Evolutionary conservation across 2,888 invertebrate genomes (phyloP), one percentile per base, ranked within the genome.

Genomic region (Caenorhabditis sp.): DNA sequence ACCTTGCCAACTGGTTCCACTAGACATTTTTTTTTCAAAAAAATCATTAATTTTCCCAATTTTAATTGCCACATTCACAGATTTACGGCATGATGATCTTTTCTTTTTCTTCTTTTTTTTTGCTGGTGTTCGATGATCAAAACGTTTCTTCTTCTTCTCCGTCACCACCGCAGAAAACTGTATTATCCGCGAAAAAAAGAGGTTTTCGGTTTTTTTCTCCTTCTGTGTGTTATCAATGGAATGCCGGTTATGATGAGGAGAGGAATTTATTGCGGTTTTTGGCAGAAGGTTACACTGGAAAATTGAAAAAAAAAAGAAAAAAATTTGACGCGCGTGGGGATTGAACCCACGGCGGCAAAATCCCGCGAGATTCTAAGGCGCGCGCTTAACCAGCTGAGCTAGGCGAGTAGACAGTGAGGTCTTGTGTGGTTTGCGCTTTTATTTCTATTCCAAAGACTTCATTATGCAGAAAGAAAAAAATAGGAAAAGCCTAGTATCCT

Each of bases 401-500:
- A 36, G 36, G 36, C 36, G 12, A n/a, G n/a, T n/a, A n/a, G n/a
- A n/a, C n/a, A n/a, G n/a, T n/a, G n/a, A n/a, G n/a, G n/a, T n/a
- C n/a, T n/a, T n/a, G n/a, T n/a, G n/a, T n/a, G n/a, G n/a, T n/a
- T n/a, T n/a, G n/a, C n/a, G n/a, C n/a, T n/a, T n/a, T n/a, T n/a
- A n/a, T n/a, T n/a, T n/a, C 43, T 8, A 37, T 59, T 43, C 27
- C 8, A 36, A 37, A 17, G 8, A 10, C 36, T 43, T 43, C 17
- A 43, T 43, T 43, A 17, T 43, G 2, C 43, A 43, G 10, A 17
- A 2, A 12, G 12, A 89, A n/a, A 23, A 53, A 21, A 8, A 21
- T 21, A 23, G n/a, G 53, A 49, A 63, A 8, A 31, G 49, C 50
- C 63, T 79, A 79, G 69, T 79, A 79, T 69, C 78, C 78, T 63